Base-by-base conservation (phyloP, 2,888 invertebrate genomes). In the Drepana falcataria region DNA sequence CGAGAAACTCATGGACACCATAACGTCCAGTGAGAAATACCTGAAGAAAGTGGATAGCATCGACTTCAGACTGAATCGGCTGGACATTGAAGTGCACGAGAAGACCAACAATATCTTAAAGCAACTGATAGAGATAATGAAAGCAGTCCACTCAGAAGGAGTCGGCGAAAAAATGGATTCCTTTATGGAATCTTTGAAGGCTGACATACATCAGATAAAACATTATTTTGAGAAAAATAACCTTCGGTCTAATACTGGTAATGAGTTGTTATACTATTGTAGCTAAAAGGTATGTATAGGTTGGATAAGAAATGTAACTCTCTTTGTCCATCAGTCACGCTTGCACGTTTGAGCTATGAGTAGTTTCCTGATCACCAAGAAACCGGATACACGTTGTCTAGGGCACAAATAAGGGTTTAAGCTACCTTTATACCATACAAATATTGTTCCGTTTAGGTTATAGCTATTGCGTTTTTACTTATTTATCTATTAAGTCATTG, bases 41-140 rank as follows among this genome's bases (percentile, higher is more conserved):
- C 73, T 91, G 2, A 89, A 90, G 58, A 89, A 87, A 70, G 76
- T 91, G n/a, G 90, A 91, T 44, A 83, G 80, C 59, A 87, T 91
- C 54, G 86, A 88, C 60, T 91, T 83, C 55, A 74, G 83, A 71
- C 64, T 91, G 35, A 91, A 89, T 58, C 75, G 90, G 35, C 65
- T 90, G 47, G 89, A 90, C 55, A 87, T 87, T 53, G 90, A 90
- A 73, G 73, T 90, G 4, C 90, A 90, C 55, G 89, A 90, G 57
- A 90, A 88, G 65, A 82, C 87, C 0, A 86, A 87, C 54, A 73
- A 59, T 2, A 88, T 90, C 52, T 58, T 87, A 53, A 87, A 86
- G 51, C 77, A 80, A 47, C 63, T 89, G 55, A 62, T 68, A 7
- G 82, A 85, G n/a, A 65, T 87, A 2, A 61, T 67, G 37, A 81